phyloP scores from a whole-genome alignment of 2,113 vertebrate genomes.

The Orcinus orca region DNA sequence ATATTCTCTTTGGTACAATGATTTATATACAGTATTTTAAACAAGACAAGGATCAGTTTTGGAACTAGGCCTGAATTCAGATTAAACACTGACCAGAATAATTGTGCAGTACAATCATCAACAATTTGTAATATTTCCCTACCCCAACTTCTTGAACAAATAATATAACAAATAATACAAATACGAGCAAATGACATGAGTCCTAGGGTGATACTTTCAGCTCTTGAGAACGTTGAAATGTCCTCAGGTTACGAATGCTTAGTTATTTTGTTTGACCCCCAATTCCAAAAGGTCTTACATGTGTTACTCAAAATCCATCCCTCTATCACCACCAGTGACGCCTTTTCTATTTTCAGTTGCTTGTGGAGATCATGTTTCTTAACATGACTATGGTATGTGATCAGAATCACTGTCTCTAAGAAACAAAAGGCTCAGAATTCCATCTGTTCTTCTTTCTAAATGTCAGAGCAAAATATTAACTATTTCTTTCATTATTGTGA shows the following conservation, averaged over 20 bases:
- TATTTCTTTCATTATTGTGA: neutral
- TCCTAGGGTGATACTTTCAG: neutral
- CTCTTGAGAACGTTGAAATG: neutral
- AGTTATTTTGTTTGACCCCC: neutral
- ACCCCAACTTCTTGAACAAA: neutral
- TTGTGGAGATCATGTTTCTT: neutral
- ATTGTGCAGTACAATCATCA: neutral
- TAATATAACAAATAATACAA: neutral
- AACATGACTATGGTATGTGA: neutral
- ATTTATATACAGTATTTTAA: neutral
- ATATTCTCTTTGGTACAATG: neutral
- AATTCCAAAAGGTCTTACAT: neutral
- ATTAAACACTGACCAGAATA: neutral
- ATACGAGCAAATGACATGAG: neutral
- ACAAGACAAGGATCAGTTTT: neutral
- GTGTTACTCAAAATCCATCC: neutral
- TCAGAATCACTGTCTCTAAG: neutral
- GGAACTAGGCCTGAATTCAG: neutral
- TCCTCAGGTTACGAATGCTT: neutral
- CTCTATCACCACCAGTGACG: neutral
- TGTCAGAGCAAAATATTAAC: neutral
- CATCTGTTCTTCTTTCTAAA: neutral
- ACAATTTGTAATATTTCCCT: neutral
- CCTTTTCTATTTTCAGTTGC: neutral
- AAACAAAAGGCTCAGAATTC: neutral